Base-by-base conservation (phyloP, 2,113 vertebrate species). In the Dasyurus viverrinus region DNA sequence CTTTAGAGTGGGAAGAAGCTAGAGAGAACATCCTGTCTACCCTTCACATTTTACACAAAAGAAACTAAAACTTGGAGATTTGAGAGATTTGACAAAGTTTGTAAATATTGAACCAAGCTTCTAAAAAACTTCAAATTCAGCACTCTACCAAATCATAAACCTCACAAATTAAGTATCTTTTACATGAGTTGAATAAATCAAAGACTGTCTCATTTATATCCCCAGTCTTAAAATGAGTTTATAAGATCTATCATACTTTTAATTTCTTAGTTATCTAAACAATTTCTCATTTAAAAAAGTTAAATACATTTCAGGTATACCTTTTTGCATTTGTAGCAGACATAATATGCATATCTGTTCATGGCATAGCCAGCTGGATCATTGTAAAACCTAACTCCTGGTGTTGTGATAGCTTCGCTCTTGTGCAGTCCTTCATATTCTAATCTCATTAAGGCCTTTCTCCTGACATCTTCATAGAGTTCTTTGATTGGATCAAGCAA, bases 301-400 rank as follows among this genome's bases (percentile, higher is more conserved):
- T 91, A 94, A 12, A 57, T 54, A 90, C 89, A 94, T 55, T 92
- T 60, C 47, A 0, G 92, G 76, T 98, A 8, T 98, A 99, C 99
- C 99, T 99, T 99, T 98, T 99, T 99, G 99, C 99, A 99, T 97
- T 99, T 99, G 99, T 99, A 99, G 99, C 99, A 99, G 96, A 99
- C 99, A 54, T 99, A 99, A 96, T 99, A 99, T 94, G 99, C 99
- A 0, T 99, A 99, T 99, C 99, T 99, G 97, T 99, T 99, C 99
- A 99, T 99, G 93, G 99, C 99, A 53, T 99, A 99, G 98, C 99
- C 99, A 94, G 99, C 99, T 2, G 99, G 99, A 97, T 99, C 99
- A 48, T 99, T 99, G 97, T 99, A 99, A 98, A 99, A 99, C 76
- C 99, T 99, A 91, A 99, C 99, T 27, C 99, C 99, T 0, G 99